Percentiles rank a stretch among this genome's conserved stretches.
These are phyloP conservation scores for Leuctra nigra DNA, from an alignment of 2,888 invertebrate genomes.

Conservation along the genomic window DNA sequence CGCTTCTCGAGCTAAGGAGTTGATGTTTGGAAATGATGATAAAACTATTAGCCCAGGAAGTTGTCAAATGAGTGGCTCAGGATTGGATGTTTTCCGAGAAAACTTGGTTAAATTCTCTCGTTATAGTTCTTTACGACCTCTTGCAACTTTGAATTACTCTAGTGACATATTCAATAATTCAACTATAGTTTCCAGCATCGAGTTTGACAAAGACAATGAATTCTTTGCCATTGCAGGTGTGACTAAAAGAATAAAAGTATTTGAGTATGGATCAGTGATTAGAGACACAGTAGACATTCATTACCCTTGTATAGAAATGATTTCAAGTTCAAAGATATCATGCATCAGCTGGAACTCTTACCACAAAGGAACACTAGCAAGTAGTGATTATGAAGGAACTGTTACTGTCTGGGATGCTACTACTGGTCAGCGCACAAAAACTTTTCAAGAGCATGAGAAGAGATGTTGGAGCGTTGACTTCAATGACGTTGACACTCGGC, in stretches of 20 bases:
- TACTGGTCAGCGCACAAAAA: slow-evolving; percentile 65
- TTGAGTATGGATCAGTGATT: slow-evolving; percentile 80
- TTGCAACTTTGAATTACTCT: slow-evolving; percentile 85
- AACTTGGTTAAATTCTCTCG: slow-evolving; percentile 80
- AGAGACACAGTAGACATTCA: slow-evolving; percentile 84
- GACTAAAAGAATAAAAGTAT: slow-evolving; percentile 89
- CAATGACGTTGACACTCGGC: slow-evolving; percentile 80
- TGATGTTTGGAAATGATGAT: slow-evolving; percentile 50
- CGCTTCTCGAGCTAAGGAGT: slow-evolving; percentile 63
- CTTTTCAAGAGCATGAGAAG: slow-evolving; percentile 87
- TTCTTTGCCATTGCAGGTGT: slow-evolving; percentile 95
- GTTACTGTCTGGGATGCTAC: slow-evolving; percentile 90
- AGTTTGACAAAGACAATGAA: slow-evolving; percentile 94
- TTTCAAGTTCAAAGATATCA: slow-evolving; percentile 87
- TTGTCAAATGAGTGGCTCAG: slow-evolving; percentile 37
- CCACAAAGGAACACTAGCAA: slow-evolving; percentile 79
- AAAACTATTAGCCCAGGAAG: slow-evolving; percentile 35
- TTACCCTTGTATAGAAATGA: slow-evolving; percentile 88
- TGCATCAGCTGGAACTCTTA: slow-evolving; percentile 93
- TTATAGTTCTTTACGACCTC: slow-evolving; percentile 66
- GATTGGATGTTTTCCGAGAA: slow-evolving; percentile 71
- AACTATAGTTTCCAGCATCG: slow-evolving; percentile 84
- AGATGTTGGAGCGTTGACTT: slow-evolving; percentile 96
- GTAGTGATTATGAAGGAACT: slow-evolving; percentile 91
- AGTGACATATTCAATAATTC: slow-evolving; percentile 82